Evolutionary conservation across 2,113 vertebrate species (phyloP).

Genomic region (Equus przewalskii): DNA sequence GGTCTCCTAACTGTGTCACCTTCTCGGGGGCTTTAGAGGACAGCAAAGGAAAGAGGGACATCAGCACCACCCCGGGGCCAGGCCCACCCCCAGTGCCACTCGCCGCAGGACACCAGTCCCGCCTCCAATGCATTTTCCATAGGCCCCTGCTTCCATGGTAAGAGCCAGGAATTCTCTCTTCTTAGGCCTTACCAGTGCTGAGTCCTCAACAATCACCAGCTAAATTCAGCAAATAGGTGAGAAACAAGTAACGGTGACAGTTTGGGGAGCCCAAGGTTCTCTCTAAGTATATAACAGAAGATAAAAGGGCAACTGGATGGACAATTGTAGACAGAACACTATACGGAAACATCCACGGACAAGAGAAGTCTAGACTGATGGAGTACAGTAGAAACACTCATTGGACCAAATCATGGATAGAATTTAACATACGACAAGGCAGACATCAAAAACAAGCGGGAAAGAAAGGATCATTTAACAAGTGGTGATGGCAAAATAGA

Average conservation of each 20-base stretch:
- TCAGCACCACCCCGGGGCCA: fast-evolving
- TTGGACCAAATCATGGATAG: background rate
- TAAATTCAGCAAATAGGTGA: background rate
- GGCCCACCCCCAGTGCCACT: fast-evolving
- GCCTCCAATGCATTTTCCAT: fast-evolving
- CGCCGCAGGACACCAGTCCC: fast-evolving
- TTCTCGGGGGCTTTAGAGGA: background rate
- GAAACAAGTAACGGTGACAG: background rate
- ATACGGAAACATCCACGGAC: fast-evolving
- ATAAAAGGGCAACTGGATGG: fast-evolving
- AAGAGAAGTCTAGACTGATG: background rate
- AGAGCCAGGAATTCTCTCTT: background rate
- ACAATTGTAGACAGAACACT: background rate
- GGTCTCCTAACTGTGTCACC: too few species aligned
- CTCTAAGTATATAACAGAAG: background rate
- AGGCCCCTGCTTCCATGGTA: background rate
- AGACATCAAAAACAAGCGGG: background rate
- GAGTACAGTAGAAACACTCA: background rate
- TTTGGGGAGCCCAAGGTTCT: background rate
- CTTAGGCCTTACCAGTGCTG: background rate
- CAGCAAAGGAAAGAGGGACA: too few species aligned
- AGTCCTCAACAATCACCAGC: background rate
- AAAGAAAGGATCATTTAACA: background rate
- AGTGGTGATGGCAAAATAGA: background rate
- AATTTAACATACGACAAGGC: background rate